Evolutionary conservation across 2,888 invertebrate species (phyloP).

Genomic region (Nomada hirtipes): DNA sequence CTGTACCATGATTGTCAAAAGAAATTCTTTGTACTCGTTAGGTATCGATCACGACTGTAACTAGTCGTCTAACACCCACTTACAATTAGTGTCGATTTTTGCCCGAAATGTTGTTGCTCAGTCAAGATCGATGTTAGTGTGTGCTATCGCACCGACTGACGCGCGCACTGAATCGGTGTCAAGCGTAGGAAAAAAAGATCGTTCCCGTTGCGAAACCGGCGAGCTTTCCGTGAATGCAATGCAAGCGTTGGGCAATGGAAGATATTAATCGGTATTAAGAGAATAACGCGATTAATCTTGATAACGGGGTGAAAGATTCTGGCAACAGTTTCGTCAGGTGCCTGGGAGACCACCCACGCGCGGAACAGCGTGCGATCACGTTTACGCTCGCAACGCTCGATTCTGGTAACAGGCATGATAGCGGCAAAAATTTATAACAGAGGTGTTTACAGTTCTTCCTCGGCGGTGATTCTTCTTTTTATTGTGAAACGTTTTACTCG

Average conservation of each 20-base stretch:
- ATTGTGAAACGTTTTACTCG: neutral
- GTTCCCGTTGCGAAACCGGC: constrained; percentile 29
- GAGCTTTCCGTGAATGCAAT: constrained; percentile 50
- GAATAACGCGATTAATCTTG: constrained; percentile 63
- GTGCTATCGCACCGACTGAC: too few relatives aligned
- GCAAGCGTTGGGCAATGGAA: constrained; percentile 49
- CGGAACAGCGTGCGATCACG: constrained; percentile 36
- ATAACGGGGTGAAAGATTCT: constrained; percentile 46
- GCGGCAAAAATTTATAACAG: constrained; percentile 20
- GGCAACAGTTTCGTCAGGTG: constrained; percentile 57
- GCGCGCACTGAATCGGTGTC: constrained; percentile 2
- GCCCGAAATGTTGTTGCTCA: too few relatives aligned
- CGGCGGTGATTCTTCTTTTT: neutral
- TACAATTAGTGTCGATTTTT: too few relatives aligned
- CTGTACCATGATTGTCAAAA: too few relatives aligned
- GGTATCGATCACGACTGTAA: too few relatives aligned
- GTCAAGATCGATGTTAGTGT: neutral
- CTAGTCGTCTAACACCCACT: too few relatives aligned
- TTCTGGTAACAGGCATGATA: constrained; percentile 23
- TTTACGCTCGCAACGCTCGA: constrained; percentile 21
- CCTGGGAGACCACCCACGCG: constrained; percentile 56
- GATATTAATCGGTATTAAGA: constrained; percentile 55
- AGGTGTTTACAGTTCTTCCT: neutral
- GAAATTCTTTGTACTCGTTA: too few relatives aligned
- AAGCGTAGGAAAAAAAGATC: constrained; percentile 14